Base-by-base conservation (phyloP, 2,113 vertebrate genomes). In the Macrotis lagotis region DNA sequence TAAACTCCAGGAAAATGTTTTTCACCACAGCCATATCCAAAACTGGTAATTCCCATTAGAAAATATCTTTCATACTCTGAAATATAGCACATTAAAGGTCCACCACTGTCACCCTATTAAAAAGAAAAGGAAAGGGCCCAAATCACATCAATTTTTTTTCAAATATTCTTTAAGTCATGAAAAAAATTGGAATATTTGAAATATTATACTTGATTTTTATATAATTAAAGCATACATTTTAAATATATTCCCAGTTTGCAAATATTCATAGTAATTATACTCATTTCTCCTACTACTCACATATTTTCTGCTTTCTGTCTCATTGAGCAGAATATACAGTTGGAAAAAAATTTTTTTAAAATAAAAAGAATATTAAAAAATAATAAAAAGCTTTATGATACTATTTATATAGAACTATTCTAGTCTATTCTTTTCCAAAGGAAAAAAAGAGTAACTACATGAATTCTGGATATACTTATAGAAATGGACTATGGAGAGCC, bases 31-130 rank as follows among this genome's bases (percentile, higher is more conserved):
- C 97, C 97, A 0, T 90, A 1, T 0, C 98, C 98, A 0, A 98
- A 98, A n/a, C 98, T 98, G 0, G 98, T 93, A 7, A 98, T 94
- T 0, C 98, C 98, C 0, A 97, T 0, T 0, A 98, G 97, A 3
- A 97, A 97, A 12, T 55, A 97, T 0, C 0, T 90, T 31, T 48
- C 12, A 50, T 83, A 55, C 0, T 50, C 5, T 0, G 94, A 89
- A 48, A 96, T 47, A 9, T 95, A 93, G 66, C 98, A 98, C 0
- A 94, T 74, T 44, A 98, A 1, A 0, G 98, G 98, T 10, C 98
- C 98, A 0, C 98, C 98, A 2, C 98, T 98, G 96, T 98, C 98
- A 0, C 98, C 98, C 98, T 98, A 0, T 1, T 90, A 94, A 49
- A 89, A 0, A 48, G 55, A 90, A 7, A 93, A 90, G 9, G 19